Base-by-base conservation (phyloP, 2,888 invertebrate species). In the Drosophila yooni region DNA sequence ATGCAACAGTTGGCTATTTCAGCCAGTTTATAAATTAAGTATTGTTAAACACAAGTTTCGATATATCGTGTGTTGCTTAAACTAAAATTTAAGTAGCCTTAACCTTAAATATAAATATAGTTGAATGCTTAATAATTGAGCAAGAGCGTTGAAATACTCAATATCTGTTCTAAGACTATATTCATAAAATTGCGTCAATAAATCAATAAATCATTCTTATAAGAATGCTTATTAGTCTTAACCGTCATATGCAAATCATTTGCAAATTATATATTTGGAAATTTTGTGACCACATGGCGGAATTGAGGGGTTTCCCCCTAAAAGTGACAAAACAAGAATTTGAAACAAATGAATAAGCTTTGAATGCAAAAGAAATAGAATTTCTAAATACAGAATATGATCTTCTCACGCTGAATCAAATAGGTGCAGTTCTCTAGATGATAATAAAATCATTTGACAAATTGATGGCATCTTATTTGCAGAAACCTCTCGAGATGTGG, bases 371-470 rank as follows among this genome's bases (percentile, higher is more conserved):
- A 21, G 8, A 43, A 31, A 31, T 15, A 18, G 1, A 25, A 52
- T 33, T 21, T 33, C 25, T 31, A 46, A 53, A 34, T 27, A 38
- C 10, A 25, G 40, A 21, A 27, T 11, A 48, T 34, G 46, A 61
- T 60, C 40, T 70, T 70, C 70, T 70, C 70, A 63, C 70, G 64
- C 54, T 59, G 57, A 40, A 40, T 27, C n/a, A 36, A 67, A 58
- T 58, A 57, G 54, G 52, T 68, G 63, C 61, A 74, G 51, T 54
- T 69, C 18, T 31, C 36, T n/a, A 18, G 58, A 43, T 46, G 79
- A 76, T 64, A 63, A 72, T 82, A 56, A 82, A 74, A 74, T 74
- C 67, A 64, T 66, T 81, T 79, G 81, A 83, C 86, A 86, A 86
- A 83, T 83, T 81, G 81, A 70, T 71, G 79, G 56, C 83, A 78